These are phyloP conservation scores for Oryzias curvinotus DNA, from an alignment of 2,113 vertebrate genomes.

Conservation along the genomic window DNA sequence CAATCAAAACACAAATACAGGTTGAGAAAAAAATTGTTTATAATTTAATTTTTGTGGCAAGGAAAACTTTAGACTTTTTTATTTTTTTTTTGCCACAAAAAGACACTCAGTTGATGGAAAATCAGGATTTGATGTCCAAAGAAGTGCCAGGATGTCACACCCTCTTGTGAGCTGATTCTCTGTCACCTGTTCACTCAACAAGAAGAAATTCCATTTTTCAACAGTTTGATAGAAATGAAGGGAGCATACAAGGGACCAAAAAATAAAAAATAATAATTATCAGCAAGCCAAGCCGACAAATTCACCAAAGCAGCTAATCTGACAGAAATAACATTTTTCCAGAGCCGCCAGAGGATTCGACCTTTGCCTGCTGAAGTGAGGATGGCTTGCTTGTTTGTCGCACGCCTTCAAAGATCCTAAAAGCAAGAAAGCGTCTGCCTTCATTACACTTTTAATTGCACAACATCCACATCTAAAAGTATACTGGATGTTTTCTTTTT, in stretches of 20 bases:
- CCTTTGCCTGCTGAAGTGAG: conserved; percentile 10
- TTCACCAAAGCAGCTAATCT: conserved; percentile 23
- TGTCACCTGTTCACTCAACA: conserved; percentile 44
- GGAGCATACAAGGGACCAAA: conserved; percentile 21
- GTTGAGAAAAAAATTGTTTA: too few species aligned
- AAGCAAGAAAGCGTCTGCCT: conserved; percentile 46
- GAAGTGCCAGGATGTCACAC: conserved; percentile 24
- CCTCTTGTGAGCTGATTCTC: conserved; percentile 46
- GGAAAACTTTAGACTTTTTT: too few species aligned
- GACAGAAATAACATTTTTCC: conserved; percentile 23
- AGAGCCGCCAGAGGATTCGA: conserved; percentile 27
- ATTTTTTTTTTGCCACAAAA: too few species aligned
- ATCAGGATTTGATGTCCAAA: conserved; percentile 20
- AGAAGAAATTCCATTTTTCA: conserved; percentile 59
- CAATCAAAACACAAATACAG: too few species aligned
- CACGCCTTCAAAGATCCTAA: conserved; percentile 35
- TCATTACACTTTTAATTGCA: conserved; percentile 66
- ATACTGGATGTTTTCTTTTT: conserved; percentile 65
- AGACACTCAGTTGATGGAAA: too few species aligned
- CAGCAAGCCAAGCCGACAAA: conserved; percentile 15
- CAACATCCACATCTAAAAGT: conserved; percentile 42
- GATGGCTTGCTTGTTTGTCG: conserved; percentile 40
- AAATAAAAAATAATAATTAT: conserved; percentile 24
- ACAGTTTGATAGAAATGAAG: conserved; percentile 46
- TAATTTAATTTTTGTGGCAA: too few species aligned